Base-by-base conservation (phyloP, 2,797 vertebrate genomes). In the Neostethus bicornis region DNA sequence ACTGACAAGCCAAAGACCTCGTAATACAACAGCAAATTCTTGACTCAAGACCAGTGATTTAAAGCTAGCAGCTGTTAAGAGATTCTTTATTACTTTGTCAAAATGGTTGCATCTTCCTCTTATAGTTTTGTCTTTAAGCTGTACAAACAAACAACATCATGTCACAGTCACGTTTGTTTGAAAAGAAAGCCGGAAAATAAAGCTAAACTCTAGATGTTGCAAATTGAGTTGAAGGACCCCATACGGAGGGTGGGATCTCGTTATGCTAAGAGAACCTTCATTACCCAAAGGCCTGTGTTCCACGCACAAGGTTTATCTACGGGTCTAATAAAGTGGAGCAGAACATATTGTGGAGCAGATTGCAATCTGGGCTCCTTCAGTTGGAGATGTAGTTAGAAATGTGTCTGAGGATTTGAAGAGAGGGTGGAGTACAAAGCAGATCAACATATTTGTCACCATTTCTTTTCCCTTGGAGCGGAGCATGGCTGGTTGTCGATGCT, bases 261-360 rank as follows among this genome's bases (percentile, higher is more conserved):
- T 82, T 86, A 82, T 82, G 77, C 55, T 45, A 62, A 75, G 68
- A 69, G 82, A 78, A 66, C 51, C 65, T 77, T 85, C 82, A 81
- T 89, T 84, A 86, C 83, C 86, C 83, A 80, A 50, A 82, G 54
- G 76, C 64, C 83, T 69, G 64, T 58, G 78, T 80, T 84, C 50
- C 53, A 85, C 77, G 73, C 84, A 79, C 59, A 69, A 71, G 79
- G 73, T 86, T 88, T 83, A 79, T 89, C 86, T 85, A 65, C 69
- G 67, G 63, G 77, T 75, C 83, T 89, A 87, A 88, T 91, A 91
- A 90, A 90, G 83, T 86, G 86, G 80, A 88, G 83, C 70, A 70
- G 83, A 89, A 82, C 91, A 92, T 91, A 88, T 91, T 91, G 87
- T 86, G 73, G 24, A 74, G 74, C 91, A 91, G 90, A 91, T 90